These are phyloP conservation scores for Lutjanus campechanus DNA, from an alignment of 2,797 vertebrate species.

Conservation along the genomic window DNA sequence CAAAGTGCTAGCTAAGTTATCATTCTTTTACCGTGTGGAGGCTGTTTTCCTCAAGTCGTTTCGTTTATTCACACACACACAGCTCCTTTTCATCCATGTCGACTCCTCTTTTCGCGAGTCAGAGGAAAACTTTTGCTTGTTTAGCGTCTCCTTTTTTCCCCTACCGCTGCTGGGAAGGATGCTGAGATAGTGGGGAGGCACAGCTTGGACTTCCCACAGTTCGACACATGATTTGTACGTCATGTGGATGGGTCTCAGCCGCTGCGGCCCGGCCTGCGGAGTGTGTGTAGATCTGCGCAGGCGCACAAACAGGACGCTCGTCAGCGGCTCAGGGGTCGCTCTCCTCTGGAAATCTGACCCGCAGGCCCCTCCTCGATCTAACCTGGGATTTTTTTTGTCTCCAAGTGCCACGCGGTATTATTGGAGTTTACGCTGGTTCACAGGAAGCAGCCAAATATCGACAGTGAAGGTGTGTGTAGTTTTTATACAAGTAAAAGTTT, in stretches of 20 bases:
- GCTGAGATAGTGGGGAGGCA: slow-evolving; percentile 69
- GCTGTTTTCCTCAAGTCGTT: slow-evolving; percentile 21
- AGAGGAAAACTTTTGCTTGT: slow-evolving; percentile 82
- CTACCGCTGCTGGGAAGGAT: slow-evolving; percentile 76
- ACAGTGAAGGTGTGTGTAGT: background rate
- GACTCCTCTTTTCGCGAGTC: slow-evolving; percentile 60
- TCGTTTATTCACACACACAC: slow-evolving; percentile 45
- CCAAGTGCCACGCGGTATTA: slow-evolving; percentile 87
- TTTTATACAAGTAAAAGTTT: background rate
- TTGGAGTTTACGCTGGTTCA: slow-evolving; percentile 49
- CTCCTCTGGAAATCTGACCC: slow-evolving; percentile 68
- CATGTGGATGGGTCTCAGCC: slow-evolving; percentile 37
- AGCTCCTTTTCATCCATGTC: slow-evolving; percentile 73
- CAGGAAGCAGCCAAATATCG: slow-evolving; percentile 38
- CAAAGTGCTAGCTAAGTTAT: slow-evolving; percentile 71
- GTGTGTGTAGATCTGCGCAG: slow-evolving; percentile 38
- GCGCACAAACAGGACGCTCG: slow-evolving; percentile 44
- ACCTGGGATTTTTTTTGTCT: slow-evolving; percentile 52
- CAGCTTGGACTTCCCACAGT: slow-evolving; percentile 12
- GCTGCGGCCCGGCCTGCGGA: background rate
- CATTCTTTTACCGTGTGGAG: slow-evolving; percentile 67
- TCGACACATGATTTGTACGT: slow-evolving; percentile 15
- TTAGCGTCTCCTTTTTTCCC: slow-evolving; percentile 60
- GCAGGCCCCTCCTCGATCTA: slow-evolving; percentile 67
- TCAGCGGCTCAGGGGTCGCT: slow-evolving; percentile 53